Percentiles rank a stretch among this genome's conserved stretches.
phyloP scores from a whole-genome alignment of 2,797 vertebrate genomes.

The Myioborus miniatus region DNA sequence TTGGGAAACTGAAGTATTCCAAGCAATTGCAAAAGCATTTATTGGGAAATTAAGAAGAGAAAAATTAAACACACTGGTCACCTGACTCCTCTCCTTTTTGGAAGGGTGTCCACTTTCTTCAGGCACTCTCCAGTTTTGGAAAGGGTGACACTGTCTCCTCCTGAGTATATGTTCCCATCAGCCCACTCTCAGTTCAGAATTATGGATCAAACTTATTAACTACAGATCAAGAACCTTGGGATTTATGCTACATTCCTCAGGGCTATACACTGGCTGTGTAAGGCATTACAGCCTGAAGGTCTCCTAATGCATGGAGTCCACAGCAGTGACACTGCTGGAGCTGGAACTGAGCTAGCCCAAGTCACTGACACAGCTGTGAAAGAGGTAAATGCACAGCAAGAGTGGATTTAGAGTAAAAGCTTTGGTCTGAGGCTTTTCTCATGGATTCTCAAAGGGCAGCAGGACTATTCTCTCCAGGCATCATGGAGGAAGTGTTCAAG shows the following conservation, averaged over 20 bases:
- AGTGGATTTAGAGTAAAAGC: neutral
- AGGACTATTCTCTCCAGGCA: neutral
- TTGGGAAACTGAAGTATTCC: neutral
- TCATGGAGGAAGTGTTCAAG: neutral
- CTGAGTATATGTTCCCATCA: rapidly evolving
- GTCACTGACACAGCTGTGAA: neutral
- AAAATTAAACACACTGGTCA: neutral
- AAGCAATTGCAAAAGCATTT: neutral
- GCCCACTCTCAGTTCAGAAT: neutral
- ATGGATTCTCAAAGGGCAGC: neutral
- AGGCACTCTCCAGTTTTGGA: neutral
- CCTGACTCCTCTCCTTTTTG: neutral
- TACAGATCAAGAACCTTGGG: neutral
- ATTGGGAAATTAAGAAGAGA: neutral
- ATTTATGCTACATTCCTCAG: neutral
- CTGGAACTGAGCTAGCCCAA: neutral
- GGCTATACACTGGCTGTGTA: neutral
- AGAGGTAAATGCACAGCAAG: neutral
- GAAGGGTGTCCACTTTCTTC: neutral
- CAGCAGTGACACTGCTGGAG: neutral
- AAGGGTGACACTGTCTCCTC: neutral
- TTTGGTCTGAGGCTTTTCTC: neutral
- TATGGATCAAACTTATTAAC: neutral
- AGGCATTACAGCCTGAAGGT: neutral
- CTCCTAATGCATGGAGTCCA: neutral